Evolutionary conservation across 2,797 vertebrate genomes (phyloP), one percentile per base, ranked within the genome.

Genomic region (Lutjanus argentimaculatus): DNA sequence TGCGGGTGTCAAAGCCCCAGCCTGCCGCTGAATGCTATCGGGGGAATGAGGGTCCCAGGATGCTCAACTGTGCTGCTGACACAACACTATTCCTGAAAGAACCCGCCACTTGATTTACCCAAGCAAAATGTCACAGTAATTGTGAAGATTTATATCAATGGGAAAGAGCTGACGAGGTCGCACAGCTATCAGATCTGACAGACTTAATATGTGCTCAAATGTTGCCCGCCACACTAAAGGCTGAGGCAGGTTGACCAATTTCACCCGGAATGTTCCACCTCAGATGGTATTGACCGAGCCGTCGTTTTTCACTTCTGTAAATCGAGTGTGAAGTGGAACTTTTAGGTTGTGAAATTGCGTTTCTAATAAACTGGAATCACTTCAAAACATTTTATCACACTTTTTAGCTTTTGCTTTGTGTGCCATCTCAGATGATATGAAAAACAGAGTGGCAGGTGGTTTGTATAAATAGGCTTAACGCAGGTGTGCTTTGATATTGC

Each of bases 101-200:
- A 91, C 84, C 91, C 22, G 73, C 88, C 56, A 84, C 92, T 88
- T 94, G 93, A 95, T 95, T 95, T 95, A 87, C 79, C 89, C 87
- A 85, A 91, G 93, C 91, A 93, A 94, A 95, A 95, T 94, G 93
- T 91, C 91, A 90, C 90, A 57, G 93, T 94, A 94, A 96, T 95
- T 95, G 95, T 95, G 89, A 94, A 95, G 94, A 95, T 95, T 95
- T 95, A 93, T 95, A 95, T 95, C 95, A 95, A 95, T 92, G 86
- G 91, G 88, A 93, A 96, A 95, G 84, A 90, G 95, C 95, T 95
- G 95, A 96, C 92, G 79, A 91, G 91, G 93, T 91, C 82, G 84
- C 88, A 67, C 87, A 68, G 93, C 94, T 93, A 94, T 95, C 94
- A 95, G 95, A 95, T 95, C 92, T 93, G 93, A 95, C 92, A 95